phyloP scores from a whole-genome alignment of 1,140 invertebrate species.

The Macrostomum lignano region DNA sequence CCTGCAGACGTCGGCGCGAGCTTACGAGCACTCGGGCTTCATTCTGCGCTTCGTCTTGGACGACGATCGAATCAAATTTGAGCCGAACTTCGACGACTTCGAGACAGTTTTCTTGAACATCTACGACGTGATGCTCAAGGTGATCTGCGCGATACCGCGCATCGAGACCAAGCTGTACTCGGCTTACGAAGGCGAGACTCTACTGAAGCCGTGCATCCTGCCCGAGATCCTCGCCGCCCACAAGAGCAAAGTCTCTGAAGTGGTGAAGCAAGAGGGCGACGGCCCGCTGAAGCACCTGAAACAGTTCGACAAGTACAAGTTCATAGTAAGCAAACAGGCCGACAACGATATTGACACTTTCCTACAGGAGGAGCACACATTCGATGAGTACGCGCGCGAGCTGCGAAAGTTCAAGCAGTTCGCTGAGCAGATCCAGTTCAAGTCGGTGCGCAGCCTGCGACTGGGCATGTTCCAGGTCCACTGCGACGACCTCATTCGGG shows the following conservation, averaged over 20 bases:
- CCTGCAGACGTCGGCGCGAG: constrained; percentile 12
- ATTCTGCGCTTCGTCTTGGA: constrained; percentile 39
- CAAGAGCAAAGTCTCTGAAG: constrained; percentile 14
- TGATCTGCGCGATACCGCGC: constrained; percentile 38
- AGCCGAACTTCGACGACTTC: constrained; percentile 47
- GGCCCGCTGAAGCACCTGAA: constrained; percentile 20
- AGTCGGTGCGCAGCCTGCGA: constrained; percentile 30
- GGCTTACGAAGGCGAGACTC: constrained; percentile 31
- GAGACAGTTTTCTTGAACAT: constrained; percentile 38
- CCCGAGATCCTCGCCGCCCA: constrained; percentile 19
- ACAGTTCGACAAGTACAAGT: constrained; percentile 40
- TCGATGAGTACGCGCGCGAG: constrained; percentile 23
- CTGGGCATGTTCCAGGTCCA: constrained; percentile 59
- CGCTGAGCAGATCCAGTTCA: constrained; percentile 23
- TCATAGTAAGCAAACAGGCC: constrained; percentile 34
- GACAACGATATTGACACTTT: constrained; percentile 35
- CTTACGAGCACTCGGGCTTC: constrained; percentile 38
- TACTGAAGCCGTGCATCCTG: constrained; percentile 20
- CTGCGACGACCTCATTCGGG: constrained; percentile 44
- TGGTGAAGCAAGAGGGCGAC: constrained; percentile 17
- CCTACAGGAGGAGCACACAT: constrained; percentile 11
- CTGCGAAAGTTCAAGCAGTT: constrained; percentile 21
- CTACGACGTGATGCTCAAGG: constrained; percentile 41
- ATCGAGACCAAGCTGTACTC: constrained; percentile 37
- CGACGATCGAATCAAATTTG: constrained; percentile 41